Evolutionary conservation across 2,797 vertebrate genomes (phyloP).

Genomic region (Anisognathus igniventris): DNA sequence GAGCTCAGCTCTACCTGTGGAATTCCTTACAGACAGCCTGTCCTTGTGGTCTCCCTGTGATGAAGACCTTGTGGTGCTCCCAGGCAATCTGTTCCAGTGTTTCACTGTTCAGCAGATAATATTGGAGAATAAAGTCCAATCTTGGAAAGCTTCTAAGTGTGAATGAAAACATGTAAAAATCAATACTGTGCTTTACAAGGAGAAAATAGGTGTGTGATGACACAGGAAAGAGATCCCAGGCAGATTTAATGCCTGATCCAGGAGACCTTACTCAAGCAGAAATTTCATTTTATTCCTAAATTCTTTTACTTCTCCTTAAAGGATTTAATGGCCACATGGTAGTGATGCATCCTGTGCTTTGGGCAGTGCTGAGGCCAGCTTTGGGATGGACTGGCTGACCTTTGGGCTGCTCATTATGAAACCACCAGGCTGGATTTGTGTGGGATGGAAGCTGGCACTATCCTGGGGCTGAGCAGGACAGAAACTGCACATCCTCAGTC

Average conservation of each 20-base stretch:
- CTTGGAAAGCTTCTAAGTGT: slow-evolving; percentile 42
- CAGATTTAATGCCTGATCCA: slow-evolving; percentile 1
- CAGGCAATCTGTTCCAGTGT: background rate
- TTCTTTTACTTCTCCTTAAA: background rate
- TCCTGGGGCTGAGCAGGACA: background rate
- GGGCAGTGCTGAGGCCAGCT: background rate
- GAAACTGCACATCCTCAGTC: background rate
- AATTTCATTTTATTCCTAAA: slow-evolving; percentile 27
- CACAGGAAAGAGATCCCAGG: background rate
- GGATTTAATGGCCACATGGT: background rate
- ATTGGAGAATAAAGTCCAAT: slow-evolving; percentile 40
- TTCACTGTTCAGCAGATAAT: background rate
- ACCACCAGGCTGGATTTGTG: background rate
- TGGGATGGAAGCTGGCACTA: background rate
- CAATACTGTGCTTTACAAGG: slow-evolving; percentile 49
- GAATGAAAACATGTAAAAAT: slow-evolving; percentile 53
- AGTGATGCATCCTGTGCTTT: background rate
- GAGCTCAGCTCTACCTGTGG: background rate
- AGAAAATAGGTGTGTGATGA: slow-evolving; percentile 29
- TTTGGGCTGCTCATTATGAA: background rate
- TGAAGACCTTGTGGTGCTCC: background rate
- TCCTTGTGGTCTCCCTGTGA: background rate
- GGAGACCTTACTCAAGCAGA: slow-evolving; percentile 3
- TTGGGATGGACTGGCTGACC: background rate
- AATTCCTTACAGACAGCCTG: background rate